phyloP scores from a whole-genome alignment of 2,888 invertebrate species.

The Drosophila neonasuta region DNA sequence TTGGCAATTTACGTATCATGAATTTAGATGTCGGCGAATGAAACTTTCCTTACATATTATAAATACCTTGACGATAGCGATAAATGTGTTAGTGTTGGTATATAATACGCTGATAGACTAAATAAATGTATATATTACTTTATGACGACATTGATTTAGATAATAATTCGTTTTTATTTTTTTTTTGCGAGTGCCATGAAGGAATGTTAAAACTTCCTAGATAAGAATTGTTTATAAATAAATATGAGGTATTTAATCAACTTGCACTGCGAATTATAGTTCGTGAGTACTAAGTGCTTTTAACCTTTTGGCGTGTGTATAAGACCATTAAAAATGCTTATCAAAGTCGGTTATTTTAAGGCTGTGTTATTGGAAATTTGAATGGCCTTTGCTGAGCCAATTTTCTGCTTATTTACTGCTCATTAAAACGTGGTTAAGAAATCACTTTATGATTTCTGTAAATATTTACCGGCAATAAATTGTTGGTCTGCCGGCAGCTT shows the following conservation, averaged over 20 bases:
- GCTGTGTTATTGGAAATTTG: constrained; percentile 12
- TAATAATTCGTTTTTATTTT: constrained; percentile 27
- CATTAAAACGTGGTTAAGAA: background rate
- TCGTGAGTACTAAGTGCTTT: background rate
- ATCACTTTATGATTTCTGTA: background rate
- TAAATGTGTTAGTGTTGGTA: constrained; percentile 27
- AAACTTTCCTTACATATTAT: constrained; percentile 34
- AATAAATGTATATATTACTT: constrained; percentile 21
- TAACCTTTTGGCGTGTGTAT: background rate
- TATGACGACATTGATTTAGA: constrained; percentile 65
- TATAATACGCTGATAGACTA: constrained; percentile 32
- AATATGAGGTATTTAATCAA: constrained; percentile 23
- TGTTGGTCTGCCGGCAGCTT: constrained; percentile 1
- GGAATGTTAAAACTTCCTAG: constrained; percentile 53
- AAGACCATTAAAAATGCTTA: background rate
- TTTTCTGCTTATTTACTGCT: constrained; percentile 7
- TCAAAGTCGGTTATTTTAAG: constrained; percentile 1
- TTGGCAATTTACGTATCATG: constrained; percentile 18
- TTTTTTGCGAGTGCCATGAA: background rate
- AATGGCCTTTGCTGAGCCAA: constrained; percentile 5
- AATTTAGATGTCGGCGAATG: constrained; percentile 18
- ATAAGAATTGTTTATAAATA: constrained; percentile 53
- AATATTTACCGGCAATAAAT: constrained; percentile 7
- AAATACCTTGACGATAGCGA: constrained; percentile 60
- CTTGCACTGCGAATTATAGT: background rate